Evolutionary conservation across 2,113 vertebrate genomes (phyloP).

Genomic region (Nematolebias whitei): DNA sequence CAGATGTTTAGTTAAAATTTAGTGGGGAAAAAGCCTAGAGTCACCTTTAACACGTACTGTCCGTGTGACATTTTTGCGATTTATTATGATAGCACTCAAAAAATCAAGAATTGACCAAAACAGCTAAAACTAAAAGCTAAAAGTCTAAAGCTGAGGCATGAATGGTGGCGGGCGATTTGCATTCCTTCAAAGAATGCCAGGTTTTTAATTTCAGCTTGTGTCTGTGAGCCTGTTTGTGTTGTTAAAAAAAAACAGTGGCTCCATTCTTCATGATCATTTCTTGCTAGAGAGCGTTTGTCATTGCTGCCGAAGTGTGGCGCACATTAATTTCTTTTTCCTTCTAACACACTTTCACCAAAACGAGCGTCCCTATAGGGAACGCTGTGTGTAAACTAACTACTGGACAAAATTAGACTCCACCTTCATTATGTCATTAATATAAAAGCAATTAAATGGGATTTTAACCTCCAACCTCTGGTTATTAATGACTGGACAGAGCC

Average conservation of each 20-base stretch:
- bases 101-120: no score
- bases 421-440: slow-evolving; percentile 99
- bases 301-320: slow-evolving; percentile 88
- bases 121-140: no score
- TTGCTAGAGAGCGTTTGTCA: slow-evolving; percentile 88
- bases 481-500: slow-evolving; percentile 95
- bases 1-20: no score
- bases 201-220: slow-evolving; percentile 24
- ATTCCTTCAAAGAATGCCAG: neutral
- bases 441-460: slow-evolving; percentile 99
- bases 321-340: slow-evolving; percentile 87
- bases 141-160: neutral
- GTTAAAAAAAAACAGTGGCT: slow-evolving; percentile 42
- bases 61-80: no score
- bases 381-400: slow-evolving; percentile 87
- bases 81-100: no score
- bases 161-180: no score
- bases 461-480: slow-evolving; percentile 99
- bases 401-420: slow-evolving; percentile 94
- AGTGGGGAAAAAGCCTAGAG: no score
- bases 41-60: no score
- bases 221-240: slow-evolving; percentile 6
- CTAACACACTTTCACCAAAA: slow-evolving; percentile 94
- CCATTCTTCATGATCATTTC: slow-evolving; percentile 91
- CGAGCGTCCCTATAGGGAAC: slow-evolving; percentile 93